Conservation (phyloP, 1,140 invertebrate genomes). For the Saccostrea echinata region DNA sequence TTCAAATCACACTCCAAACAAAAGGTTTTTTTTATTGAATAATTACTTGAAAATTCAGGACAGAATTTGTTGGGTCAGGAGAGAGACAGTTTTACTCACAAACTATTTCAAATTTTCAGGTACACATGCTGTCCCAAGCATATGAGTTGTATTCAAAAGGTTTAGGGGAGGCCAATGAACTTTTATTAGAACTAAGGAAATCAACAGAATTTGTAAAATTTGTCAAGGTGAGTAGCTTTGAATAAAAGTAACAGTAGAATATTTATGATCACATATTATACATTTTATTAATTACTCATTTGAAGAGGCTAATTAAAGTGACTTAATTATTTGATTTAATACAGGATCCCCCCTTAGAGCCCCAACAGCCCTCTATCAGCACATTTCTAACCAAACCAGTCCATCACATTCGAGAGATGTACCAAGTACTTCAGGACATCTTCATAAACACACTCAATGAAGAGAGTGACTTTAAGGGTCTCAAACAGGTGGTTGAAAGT, state of each 20-base stretch:
- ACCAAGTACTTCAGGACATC: slow-evolving; percentile 69
- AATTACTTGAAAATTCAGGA: not conserved
- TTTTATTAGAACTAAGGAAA: slow-evolving; percentile 66
- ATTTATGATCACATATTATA: no score
- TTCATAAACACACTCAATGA: slow-evolving; percentile 66
- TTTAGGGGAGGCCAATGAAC: slow-evolving; percentile 67
- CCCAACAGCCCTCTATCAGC: slow-evolving; percentile 70
- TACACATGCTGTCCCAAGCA: slow-evolving; percentile 75
- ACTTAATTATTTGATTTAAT: slow-evolving; percentile 14
- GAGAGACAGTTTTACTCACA: not conserved
- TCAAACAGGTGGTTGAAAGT: slow-evolving; percentile 74
- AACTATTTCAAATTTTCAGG: slow-evolving; percentile 56
- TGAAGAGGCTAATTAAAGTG: no score
- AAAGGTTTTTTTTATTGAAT: slow-evolving; percentile 1
- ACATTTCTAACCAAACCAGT: slow-evolving; percentile 73
- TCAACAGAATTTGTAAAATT: slow-evolving; percentile 73
- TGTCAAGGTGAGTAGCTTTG: slow-evolving; percentile 62
- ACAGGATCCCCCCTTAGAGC: slow-evolving; percentile 63
- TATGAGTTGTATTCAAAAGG: slow-evolving; percentile 74
- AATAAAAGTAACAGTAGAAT: no score
- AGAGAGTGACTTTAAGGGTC: slow-evolving; percentile 66
- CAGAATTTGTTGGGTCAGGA: not conserved
- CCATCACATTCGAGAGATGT: slow-evolving; percentile 74
- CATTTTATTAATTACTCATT: no score
- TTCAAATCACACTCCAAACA: not conserved